A percentile compares a stretch with the other conserved stretches of the same genome.
phyloP scores from a whole-genome alignment of 2,797 vertebrate genomes.

The Neomorphus geoffroyi region DNA sequence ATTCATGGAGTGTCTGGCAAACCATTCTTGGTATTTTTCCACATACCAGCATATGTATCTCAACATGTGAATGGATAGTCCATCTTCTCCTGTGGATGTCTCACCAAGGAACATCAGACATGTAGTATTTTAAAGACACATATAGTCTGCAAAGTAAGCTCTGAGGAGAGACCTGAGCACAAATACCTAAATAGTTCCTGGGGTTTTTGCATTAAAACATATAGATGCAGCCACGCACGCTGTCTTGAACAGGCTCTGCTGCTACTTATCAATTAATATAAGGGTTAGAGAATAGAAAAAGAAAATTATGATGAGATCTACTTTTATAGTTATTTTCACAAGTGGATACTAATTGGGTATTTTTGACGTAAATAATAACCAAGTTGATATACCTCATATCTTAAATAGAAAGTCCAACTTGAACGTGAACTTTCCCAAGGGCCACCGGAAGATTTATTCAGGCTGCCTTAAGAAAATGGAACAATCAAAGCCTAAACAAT shows the following conservation, averaged over 20 bases:
- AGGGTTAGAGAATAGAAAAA: neutral
- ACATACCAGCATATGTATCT: neutral
- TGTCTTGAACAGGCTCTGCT: neutral
- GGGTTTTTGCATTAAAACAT: neutral
- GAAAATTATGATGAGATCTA: neutral
- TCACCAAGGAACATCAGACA: neutral
- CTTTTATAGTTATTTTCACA: neutral
- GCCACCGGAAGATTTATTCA: neutral
- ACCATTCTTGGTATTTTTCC: neutral
- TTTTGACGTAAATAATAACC: neutral
- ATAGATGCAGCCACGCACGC: neutral
- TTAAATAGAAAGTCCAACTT: neutral
- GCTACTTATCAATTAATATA: neutral
- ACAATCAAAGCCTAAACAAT: neutral
- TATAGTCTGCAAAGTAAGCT: neutral
- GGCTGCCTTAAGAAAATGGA: neutral
- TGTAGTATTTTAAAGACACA: neutral
- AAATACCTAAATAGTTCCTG: neutral
- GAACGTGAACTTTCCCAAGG: neutral
- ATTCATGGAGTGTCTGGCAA: neutral
- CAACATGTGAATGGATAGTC: neutral
- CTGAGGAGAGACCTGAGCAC: neutral
- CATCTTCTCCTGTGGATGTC: neutral
- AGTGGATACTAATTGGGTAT: neutral
- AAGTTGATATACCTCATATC: neutral